Conservation (phyloP, 2,888 invertebrate genomes). For the Margaritifera margaritifera region DNA sequence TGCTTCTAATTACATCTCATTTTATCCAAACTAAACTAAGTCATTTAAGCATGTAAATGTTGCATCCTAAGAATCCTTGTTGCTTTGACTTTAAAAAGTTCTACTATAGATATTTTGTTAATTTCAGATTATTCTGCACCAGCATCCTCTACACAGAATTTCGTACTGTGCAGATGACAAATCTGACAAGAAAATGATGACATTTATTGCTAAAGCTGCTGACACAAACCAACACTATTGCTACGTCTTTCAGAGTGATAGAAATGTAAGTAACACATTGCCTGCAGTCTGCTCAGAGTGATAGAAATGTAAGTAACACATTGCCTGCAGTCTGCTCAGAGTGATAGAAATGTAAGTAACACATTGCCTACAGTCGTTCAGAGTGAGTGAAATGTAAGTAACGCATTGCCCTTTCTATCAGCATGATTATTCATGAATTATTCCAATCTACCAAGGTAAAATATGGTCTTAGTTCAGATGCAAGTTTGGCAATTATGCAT, state of each 20-base stretch:
- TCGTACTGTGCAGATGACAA: slow-evolving; percentile 99
- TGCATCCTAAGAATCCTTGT: not conserved
- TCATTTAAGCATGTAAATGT: not conserved
- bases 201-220: slow-evolving; percentile 90
- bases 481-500: no score
- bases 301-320: slow-evolving; percentile 82
- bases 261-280: slow-evolving; percentile 78
- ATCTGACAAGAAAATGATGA: slow-evolving; percentile 97
- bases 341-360: no score
- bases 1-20: no score
- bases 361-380: no score
- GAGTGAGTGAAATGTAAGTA: no score
- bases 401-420: no score
- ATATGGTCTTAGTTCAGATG: no score
- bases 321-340: no score
- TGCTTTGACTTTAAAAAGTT: no score
- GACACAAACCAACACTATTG: slow-evolving; percentile 82
- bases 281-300: slow-evolving; percentile 89
- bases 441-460: no score
- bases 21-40: not conserved
- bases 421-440: no score
- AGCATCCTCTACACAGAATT: slow-evolving; percentile 96
- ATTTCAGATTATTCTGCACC: slow-evolving; percentile 84
- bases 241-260: slow-evolving; percentile 97
- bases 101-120: no score